Conservation (phyloP, 2,888 invertebrate genomes). For the Acrocyrtus sp. region DNA sequence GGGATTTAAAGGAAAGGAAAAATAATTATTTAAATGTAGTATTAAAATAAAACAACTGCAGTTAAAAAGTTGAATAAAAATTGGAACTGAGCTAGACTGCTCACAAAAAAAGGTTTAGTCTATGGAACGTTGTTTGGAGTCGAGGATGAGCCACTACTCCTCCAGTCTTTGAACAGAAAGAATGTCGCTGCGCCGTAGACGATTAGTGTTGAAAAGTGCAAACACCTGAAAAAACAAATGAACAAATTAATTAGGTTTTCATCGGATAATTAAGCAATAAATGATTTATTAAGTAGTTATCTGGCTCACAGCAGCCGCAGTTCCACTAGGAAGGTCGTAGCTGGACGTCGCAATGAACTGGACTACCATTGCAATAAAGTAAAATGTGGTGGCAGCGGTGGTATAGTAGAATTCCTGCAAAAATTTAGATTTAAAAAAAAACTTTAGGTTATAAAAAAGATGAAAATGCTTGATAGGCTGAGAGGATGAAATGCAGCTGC, state of each 20-base stretch:
- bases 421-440: constrained; percentile 3
- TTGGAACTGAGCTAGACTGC: not conserved
- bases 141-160: constrained; percentile 31
- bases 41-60: too few relatives aligned
- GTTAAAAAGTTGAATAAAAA: not conserved
- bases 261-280: not conserved
- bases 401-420: constrained; percentile 83
- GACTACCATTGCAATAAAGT: constrained; percentile 83
- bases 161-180: constrained; percentile 71
- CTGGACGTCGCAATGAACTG: constrained; percentile 71
- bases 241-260: constrained; percentile 4
- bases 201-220: constrained; percentile 81
- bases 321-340: constrained; percentile 61
- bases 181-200: constrained; percentile 82
- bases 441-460: not conserved
- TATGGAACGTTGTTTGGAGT: constrained; percentile 50
- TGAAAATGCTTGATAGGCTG: too few relatives aligned
- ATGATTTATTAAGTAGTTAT: not conserved
- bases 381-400: constrained; percentile 75
- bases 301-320: constrained; percentile 80
- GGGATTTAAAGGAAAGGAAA: too few relatives aligned
- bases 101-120: constrained; percentile 2
- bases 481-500: too few relatives aligned
- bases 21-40: too few relatives aligned
- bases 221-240: constrained; percentile 69